Base-by-base conservation (phyloP, 2,113 vertebrate species). In the Ceyx melanurus region DNA sequence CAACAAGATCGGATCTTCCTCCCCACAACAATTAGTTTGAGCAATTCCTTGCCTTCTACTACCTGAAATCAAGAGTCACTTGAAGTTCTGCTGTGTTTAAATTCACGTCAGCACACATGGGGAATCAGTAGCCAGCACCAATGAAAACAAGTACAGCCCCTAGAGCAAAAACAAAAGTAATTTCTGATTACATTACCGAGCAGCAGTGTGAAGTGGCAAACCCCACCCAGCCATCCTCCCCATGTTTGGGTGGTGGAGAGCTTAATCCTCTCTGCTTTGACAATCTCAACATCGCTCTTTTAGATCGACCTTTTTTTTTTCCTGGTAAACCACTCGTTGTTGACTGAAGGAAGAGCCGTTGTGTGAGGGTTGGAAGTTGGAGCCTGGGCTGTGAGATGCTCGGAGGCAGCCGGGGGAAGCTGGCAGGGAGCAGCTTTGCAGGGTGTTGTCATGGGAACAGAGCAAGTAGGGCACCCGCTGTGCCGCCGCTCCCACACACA, bases 391-490 rank as follows among this genome's bases (percentile, higher is more conserved):
- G 88, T 78, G 7, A 15, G 93, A 62, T 48, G 83, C 9, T 80
- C 50, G 58, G 85, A 94, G 53, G 81, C 84, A 79, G 74, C 9
- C 42, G 62, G 33, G 35, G 73, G 81, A 61, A 82, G 84, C 56
- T 73, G 0, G 2, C 31, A 71, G 75, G 68, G 79, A 96, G 60
- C 82, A 75, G 76, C 86, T 88, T 70, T 42, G 86, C 90, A 85
- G 65, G 77, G 11, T 15, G 95, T 97, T 96, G 94, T 88, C 95
- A 96, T 96, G 94, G 97, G 91, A 97, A 97, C 96, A 10, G 58
- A 74, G 86, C 92, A 97, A 95, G 91, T 91, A 94, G 96, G 96
- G 82, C 96, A 92, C 46, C 26, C 4, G 9, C 70, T 2, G 14
- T 14, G 54, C 89, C 1, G 6, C 3, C 11, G 42, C 82, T 89